Evolutionary conservation across 2,888 invertebrate genomes (phyloP), one percentile per base, ranked within the genome.

Genomic region (Brenthis hecate): DNA sequence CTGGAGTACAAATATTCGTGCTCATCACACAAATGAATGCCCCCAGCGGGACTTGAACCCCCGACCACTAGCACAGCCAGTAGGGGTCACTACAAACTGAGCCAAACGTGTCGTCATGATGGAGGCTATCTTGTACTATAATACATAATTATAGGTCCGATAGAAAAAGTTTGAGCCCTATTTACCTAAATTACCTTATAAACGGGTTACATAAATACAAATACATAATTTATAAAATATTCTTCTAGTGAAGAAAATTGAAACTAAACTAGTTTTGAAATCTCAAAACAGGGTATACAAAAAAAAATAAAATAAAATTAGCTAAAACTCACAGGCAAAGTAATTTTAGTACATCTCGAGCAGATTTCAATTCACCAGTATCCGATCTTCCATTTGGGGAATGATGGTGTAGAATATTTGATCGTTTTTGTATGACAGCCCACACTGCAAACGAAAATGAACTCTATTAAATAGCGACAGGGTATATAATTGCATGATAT

Each of bases 391-490:
- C 87, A 2, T 95, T 93, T 8, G 94, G 94, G 3, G 94, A 89
- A 79, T 97, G 97, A 80, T 97, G 95, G 81, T 96, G 98, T 0
- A 96, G 85, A 6, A 98, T 87, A 54, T 94, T 93, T 0, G 94
- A 94, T 6, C 97, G 94, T 62, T 87, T 93, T 11, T 92, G 88
- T 69, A 95, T 93, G 48, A 85, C 84, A 14, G 84, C 81, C 89
- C 89, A 89, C 56, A 90, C 94, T 90, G 79, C 1, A 79, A 81
- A 47, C 14, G 54, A 74, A 58, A 62, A 84, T 82, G 4, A 54
- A 56, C 14, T 13, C 36, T 36, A 36, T 51, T 3, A 19, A 2
- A 36, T 19, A 16, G 4, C 3, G 3, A 1, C 23, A 13, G 14
- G 14, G 14, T 23, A 2, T 28, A 28, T 8, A 56, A 56, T 32